Conservation (phyloP, 2,888 invertebrate species). For the Caenorhabditis parvicauda region DNA sequence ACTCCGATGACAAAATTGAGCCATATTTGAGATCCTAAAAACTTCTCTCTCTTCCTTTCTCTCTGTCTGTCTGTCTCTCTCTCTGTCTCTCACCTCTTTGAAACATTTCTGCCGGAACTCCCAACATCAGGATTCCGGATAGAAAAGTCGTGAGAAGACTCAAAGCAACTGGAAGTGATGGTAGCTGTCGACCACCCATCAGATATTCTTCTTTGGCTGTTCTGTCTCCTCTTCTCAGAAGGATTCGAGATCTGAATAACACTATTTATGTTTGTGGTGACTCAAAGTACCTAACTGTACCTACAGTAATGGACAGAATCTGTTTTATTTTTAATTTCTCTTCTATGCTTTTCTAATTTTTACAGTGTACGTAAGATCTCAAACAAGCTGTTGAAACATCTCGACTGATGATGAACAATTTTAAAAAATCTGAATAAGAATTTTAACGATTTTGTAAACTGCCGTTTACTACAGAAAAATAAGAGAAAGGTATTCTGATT, state of each 20-base stretch:
- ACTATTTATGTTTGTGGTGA: background rate
- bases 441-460: too few species aligned
- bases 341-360: too few species aligned
- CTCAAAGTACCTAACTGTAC: too few species aligned
- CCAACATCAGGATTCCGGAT: constrained; percentile 55
- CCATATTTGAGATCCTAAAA: constrained; percentile 49
- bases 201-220: constrained; percentile 53
- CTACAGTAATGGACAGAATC: too few species aligned
- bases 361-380: too few species aligned
- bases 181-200: constrained; percentile 53
- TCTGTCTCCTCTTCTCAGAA: constrained; percentile 23
- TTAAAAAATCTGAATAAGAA: too few species aligned
- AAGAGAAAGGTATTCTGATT: background rate
- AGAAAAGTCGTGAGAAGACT: constrained; percentile 52
- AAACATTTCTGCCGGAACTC: constrained; percentile 54
- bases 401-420: too few species aligned
- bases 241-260: constrained; percentile 28
- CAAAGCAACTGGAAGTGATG: constrained; percentile 48
- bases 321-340: too few species aligned
- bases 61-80: too few species aligned
- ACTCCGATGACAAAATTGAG: constrained; percentile 51
- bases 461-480: too few species aligned
- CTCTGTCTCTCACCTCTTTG: constrained; percentile 32
- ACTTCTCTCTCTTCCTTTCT: too few species aligned
- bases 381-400: too few species aligned